These are phyloP conservation scores for Carpatolechia fugitivella DNA, from an alignment of 2,888 invertebrate genomes.

Conservation along the genomic window DNA sequence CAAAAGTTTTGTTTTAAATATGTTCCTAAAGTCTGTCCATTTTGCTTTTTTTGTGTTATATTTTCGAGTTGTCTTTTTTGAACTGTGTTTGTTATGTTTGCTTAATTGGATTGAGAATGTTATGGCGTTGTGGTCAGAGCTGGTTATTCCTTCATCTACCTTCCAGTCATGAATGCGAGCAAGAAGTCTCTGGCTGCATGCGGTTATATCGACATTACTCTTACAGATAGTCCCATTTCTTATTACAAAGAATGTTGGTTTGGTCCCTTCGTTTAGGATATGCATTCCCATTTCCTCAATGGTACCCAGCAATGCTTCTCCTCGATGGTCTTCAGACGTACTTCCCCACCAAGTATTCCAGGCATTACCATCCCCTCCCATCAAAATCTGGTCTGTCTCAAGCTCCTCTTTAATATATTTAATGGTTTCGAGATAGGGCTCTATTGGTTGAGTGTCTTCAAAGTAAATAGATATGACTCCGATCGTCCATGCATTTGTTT, in stretches of 20 bases:
- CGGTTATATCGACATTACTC: conserved; percentile 3
- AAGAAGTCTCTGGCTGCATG: conserved; percentile 1
- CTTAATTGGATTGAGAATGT: background rate
- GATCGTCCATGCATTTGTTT: conserved; percentile 12
- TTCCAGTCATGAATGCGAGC: background rate
- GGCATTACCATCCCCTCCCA: conserved; percentile 21
- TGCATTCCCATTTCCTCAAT: conserved; percentile 11
- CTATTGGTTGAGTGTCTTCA: conserved; percentile 14
- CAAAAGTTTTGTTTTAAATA: background rate
- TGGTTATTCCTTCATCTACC: background rate
- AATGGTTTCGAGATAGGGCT: conserved; percentile 8
- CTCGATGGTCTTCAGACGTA: conserved; percentile 1
- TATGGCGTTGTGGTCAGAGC: conserved; percentile 16
- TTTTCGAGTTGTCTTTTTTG: background rate
- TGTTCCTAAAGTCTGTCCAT: conserved; percentile 3
- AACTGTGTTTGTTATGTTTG: background rate
- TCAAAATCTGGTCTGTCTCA: background rate
- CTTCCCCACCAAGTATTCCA: conserved; percentile 20
- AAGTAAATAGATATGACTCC: conserved; percentile 15
- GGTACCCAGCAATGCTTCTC: background rate
- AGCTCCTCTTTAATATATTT: background rate
- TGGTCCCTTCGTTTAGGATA: background rate
- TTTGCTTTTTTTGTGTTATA: conserved; percentile 13
- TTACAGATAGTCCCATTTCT: background rate
- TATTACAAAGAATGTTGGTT: conserved; percentile 7